Evolutionary conservation across 2,888 invertebrate genomes (phyloP), one percentile per base, ranked within the genome.

Genomic region (Drosophila setosimentum): DNA sequence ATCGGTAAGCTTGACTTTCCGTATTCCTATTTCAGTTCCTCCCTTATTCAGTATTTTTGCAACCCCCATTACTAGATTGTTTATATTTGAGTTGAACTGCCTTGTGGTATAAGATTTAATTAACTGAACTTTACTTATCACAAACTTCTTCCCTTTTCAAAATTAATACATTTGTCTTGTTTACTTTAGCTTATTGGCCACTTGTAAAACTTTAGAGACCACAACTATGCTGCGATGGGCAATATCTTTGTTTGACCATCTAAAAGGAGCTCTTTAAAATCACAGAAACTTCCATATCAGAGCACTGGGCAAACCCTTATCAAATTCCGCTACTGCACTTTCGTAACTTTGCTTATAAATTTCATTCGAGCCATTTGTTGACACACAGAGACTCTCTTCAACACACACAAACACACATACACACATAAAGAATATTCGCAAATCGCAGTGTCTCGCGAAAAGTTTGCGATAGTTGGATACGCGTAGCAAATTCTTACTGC

Each of bases 291-390:
- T 59, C 29, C 37, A 21, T 30, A 55, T 29, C 57, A 21, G 49
- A 24, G 18, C 8, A 54, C 29, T 58, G 50, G 49, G 49, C 66
- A 51, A 79, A 85, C 83, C 88, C 88, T 87, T 87, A 89, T 89
- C 89, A 86, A 86, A 68, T 89, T 80, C 68, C 61, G 71, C 77
- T 73, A 79, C 75, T 79, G 84, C 82, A 87, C 79, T 83, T 75
- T 70, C 63, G 59, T 65, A 87, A 86, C 90, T 86, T 86, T 81
- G 87, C 88, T 86, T 86, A 89, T 86, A 86, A 86, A 89, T 86
- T 86, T 89, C 82, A 89, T 86, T 86, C 87, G 82, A 89, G 85
- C 83, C 85, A 86, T 86, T 86, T 89, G 85, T 82, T 86, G 88
- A 87, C 77, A 74, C 73, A 77, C 73, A 78, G 72, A 73, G 64